These are phyloP conservation scores for Dendrolimus houi DNA, from an alignment of 2,888 invertebrate genomes.

Conservation along the genomic window DNA sequence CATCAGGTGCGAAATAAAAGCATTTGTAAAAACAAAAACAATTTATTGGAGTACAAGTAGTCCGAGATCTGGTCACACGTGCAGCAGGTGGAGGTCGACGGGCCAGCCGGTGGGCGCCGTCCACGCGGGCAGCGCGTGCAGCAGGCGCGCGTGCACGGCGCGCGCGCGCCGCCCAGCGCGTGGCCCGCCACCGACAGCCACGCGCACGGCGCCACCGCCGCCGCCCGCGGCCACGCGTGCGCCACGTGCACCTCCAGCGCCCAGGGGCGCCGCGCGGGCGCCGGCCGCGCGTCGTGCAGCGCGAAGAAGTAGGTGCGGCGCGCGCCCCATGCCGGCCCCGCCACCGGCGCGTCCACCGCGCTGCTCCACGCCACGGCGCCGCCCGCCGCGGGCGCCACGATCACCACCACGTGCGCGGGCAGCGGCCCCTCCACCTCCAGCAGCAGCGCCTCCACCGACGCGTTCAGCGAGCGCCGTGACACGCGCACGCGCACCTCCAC, in stretches of 20 bases:
- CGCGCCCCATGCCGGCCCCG: slow-evolving; percentile 59
- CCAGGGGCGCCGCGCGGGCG: slow-evolving; percentile 10
- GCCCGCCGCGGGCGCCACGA: slow-evolving; percentile 20
- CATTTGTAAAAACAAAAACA: not conserved
- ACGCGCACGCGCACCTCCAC: slow-evolving; percentile 6
- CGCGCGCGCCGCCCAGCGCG: slow-evolving; percentile 67
- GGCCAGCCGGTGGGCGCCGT: slow-evolving; percentile 82
- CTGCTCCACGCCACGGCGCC: slow-evolving; percentile 52
- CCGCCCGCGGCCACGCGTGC: slow-evolving; percentile 7
- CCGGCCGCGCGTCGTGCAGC: slow-evolving; percentile 26
- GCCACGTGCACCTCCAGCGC: slow-evolving; percentile 12
- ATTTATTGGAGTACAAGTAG: not conserved
- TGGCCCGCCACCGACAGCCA: slow-evolving; percentile 77
- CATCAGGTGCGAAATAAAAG: too few relatives aligned
- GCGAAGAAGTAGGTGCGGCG: slow-evolving; percentile 46
- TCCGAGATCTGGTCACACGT: slow-evolving; percentile 12
- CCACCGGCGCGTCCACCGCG: slow-evolving; percentile 72
- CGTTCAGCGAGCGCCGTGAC: slow-evolving; percentile 5
- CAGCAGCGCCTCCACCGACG: slow-evolving; percentile 4
- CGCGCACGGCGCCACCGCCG: slow-evolving; percentile 9
- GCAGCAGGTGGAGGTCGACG: slow-evolving; percentile 80
- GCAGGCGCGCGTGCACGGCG: slow-evolving; percentile 68
- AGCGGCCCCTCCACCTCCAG: slow-evolving; percentile 10
- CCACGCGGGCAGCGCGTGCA: slow-evolving; percentile 79
- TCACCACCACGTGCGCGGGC: slow-evolving; percentile 32